Conservation (phyloP, 2,113 vertebrate genomes). For the Solea senegalensis region DNA sequence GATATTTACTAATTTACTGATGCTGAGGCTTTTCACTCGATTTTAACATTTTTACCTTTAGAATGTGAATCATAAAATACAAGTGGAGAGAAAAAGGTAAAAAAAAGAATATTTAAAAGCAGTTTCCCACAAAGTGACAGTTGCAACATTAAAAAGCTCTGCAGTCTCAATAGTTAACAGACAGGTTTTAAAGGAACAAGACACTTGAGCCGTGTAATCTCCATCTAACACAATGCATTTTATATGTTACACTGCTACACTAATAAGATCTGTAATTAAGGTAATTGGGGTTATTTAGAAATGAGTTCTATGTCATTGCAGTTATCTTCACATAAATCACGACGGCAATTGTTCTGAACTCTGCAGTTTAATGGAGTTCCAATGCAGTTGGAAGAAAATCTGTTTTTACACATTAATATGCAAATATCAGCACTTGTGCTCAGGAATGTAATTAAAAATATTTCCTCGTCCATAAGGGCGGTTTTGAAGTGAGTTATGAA, state of each 20-base stretch:
- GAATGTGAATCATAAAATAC: too few relatives aligned
- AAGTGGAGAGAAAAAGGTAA: too few relatives aligned
- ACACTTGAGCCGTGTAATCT: slow-evolving; percentile 25
- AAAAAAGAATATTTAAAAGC: too few relatives aligned
- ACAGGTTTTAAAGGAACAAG: slow-evolving; percentile 19
- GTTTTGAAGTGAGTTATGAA: slow-evolving; percentile 21
- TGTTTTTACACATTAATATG: slow-evolving; percentile 45
- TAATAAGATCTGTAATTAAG: slow-evolving; percentile 37
- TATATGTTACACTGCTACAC: slow-evolving; percentile 12
- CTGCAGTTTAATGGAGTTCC: slow-evolving; percentile 22
- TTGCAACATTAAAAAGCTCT: not conserved
- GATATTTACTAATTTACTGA: too few relatives aligned
- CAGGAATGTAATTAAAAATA: slow-evolving; percentile 21
- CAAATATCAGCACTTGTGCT: slow-evolving; percentile 38
- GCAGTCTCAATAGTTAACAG: slow-evolving; percentile 1
- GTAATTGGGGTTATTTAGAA: slow-evolving; percentile 41
- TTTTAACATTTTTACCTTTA: too few relatives aligned
- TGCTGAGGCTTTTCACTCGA: too few relatives aligned
- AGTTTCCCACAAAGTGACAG: too few relatives aligned
- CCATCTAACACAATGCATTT: slow-evolving; percentile 16
- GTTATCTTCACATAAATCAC: slow-evolving; percentile 42
- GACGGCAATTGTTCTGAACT: slow-evolving; percentile 25
- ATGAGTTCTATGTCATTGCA: slow-evolving; percentile 14
- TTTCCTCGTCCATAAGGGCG: slow-evolving; percentile 15
- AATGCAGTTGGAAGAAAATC: slow-evolving; percentile 15